A percentile compares a stretch with the other conserved stretches of the same genome.
Evolutionary conservation across 2,797 vertebrate genomes (phyloP).

Genomic region (Melanotaenia maccullochi): DNA sequence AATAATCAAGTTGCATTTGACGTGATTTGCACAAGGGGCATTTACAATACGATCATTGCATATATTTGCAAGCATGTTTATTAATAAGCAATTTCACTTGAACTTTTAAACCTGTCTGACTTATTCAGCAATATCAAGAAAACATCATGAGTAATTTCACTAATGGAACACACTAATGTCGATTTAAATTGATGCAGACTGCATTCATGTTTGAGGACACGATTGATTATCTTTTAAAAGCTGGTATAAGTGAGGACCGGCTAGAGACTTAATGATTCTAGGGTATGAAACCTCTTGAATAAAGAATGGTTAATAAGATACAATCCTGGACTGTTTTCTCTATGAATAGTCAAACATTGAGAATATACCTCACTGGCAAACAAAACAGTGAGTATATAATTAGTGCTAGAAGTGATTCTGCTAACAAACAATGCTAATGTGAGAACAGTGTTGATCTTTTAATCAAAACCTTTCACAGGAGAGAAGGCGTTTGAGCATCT

Average conservation of each 20-base stretch:
- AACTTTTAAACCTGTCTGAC: not conserved
- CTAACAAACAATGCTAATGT: conserved; percentile 40
- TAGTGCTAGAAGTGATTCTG: conserved; percentile 20
- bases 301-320: conserved; percentile 34
- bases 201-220: conserved; percentile 50
- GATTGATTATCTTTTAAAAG: conserved; percentile 63
- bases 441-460: conserved; percentile 55
- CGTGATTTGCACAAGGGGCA: not conserved
- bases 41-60: not conserved
- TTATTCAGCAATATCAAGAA: conserved; percentile 12
- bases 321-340: conserved; percentile 22
- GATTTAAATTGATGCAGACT: conserved; percentile 44
- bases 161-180: conserved; percentile 25
- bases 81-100: conserved; percentile 2
- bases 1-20: not conserved
- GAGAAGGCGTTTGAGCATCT: conserved; percentile 50
- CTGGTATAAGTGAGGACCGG: conserved; percentile 37
- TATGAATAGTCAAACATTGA: conserved; percentile 32
- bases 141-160: conserved; percentile 27
- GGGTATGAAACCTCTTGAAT: conserved; percentile 52
- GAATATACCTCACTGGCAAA: conserved; percentile 37
- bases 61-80: conserved; percentile 16
- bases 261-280: conserved; percentile 60
- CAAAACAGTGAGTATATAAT: conserved; percentile 19
- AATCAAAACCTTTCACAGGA: conserved; percentile 72